Evolutionary conservation across 2,888 invertebrate genomes (phyloP).

Genomic region (Watsonalla cultraria): DNA sequence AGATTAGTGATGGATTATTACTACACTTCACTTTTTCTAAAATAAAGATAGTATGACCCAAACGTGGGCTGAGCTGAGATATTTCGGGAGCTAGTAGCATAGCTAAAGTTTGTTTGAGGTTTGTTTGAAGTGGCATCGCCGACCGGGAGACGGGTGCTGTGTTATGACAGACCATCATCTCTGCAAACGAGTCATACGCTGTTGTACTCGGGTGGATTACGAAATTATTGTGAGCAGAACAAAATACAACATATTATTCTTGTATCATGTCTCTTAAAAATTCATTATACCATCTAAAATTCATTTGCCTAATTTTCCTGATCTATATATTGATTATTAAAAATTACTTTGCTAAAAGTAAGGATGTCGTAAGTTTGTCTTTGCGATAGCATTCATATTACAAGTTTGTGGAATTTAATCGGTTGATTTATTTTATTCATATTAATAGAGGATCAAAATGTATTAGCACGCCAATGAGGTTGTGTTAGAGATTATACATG

Average conservation of each 20-base stretch:
- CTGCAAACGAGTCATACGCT: conserved; percentile 24
- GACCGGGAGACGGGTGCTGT: conserved; percentile 35
- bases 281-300: too few relatives aligned
- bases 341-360: too few relatives aligned
- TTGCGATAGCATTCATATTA: too few relatives aligned
- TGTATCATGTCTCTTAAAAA: background rate
- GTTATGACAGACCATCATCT: conserved; percentile 48
- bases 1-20: background rate
- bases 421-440: conserved; percentile 8
- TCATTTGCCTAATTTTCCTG: too few relatives aligned
- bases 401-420: too few relatives aligned
- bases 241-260: conserved; percentile 15
- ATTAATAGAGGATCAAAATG: conserved; percentile 33
- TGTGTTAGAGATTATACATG: conserved; percentile 13
- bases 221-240: conserved; percentile 11
- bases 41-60: too few relatives aligned
- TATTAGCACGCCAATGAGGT: conserved; percentile 22
- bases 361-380: too few relatives aligned
- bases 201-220: conserved; percentile 11
- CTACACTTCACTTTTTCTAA: too few relatives aligned
- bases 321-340: too few relatives aligned
- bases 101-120: conserved; percentile 30
- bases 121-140: conserved; percentile 49
- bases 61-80: conserved; percentile 11
- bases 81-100: conserved; percentile 30